These are phyloP conservation scores for Polietes domitor DNA, from an alignment of 2,888 invertebrate species.

Conservation along the genomic window DNA sequence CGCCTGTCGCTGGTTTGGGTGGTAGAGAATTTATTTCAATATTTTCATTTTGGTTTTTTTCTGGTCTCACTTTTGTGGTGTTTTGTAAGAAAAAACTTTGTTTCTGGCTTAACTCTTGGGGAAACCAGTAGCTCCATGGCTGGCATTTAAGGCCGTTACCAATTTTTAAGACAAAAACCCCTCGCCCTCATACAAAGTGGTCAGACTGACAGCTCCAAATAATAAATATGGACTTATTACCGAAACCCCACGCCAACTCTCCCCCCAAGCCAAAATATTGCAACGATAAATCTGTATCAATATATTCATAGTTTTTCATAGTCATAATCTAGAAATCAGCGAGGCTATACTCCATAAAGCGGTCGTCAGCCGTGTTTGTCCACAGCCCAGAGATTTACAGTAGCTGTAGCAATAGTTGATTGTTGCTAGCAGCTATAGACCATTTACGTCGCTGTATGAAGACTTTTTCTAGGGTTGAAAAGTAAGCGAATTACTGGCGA, in stretches of 20 bases:
- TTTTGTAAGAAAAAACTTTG: conserved; percentile 3
- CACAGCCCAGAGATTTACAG: conserved; percentile 32
- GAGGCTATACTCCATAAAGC: conserved; percentile 35
- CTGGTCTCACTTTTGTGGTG: neutral
- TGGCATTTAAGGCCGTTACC: conserved; percentile 78
- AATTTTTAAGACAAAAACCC: conserved; percentile 76
- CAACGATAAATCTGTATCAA: conserved; percentile 1
- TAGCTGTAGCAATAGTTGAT: conserved; percentile 50
- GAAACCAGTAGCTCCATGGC: conserved; percentile 78
- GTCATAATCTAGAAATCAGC: conserved; percentile 20
- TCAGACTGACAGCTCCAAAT: neutral
- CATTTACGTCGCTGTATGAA: conserved; percentile 33
- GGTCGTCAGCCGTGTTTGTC: conserved; percentile 27
- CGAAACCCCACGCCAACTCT: neutral
- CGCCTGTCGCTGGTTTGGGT: neutral
- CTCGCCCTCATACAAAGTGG: conserved; percentile 69
- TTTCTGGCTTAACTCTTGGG: conserved; percentile 27
- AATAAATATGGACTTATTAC: conserved; percentile 32
- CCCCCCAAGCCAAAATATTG: neutral
- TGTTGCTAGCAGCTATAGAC: conserved; percentile 60
- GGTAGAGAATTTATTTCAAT: conserved; percentile 8
- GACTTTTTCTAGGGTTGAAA: neutral
- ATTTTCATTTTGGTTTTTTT: conserved; percentile 5
- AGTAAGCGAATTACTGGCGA: conserved; percentile 2
- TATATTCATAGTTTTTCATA: conserved; percentile 27